Evolutionary conservation across 1,140 invertebrate genomes (phyloP), one percentile per base, ranked within the genome.

Genomic region (Diploscapter pachys): DNA sequence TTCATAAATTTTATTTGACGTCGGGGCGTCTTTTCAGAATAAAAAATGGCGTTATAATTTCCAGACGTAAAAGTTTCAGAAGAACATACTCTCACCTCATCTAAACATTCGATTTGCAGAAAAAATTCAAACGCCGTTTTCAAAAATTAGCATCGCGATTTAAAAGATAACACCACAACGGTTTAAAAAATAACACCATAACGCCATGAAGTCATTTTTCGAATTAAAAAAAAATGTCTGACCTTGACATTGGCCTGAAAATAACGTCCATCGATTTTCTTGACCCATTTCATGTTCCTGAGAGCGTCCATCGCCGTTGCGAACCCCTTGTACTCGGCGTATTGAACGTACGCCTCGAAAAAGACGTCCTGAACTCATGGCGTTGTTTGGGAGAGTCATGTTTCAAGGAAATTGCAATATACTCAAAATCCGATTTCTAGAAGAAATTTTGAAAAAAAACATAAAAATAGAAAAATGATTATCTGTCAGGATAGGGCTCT

Each of bases 261-360:
- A 49, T 63, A 62, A 31, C 69, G 53, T 53, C 75, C 75, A 53
- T 76, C 75, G 4, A 67, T 71, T 54, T 55, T 63, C 63, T 71
- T 76, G 11, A 70, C 74, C 74, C 67, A 75, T 75, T 70, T 71
- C n/a, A 74, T 53, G 51, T 71, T 75, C 13, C 74, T 51, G 2
- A 75, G 53, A 3, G 67, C 50, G 61, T 75, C 59, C 67, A 75
- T 75, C 0, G 74, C 67, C 1, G 74, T 64, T 3, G 56, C 67
- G 56, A 71, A 75, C 4, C 67, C 74, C 9, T 56, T 52, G 52
- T 76, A 76, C 49, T 76, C 69, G 56, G 50, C 62, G 57, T 66
- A 76, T 53, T 76, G 75, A 2, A 76, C 75, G 59, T 76, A 76
- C 4, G 69, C 69, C 48, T 76, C 75, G 61, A 76, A 76, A 8